Conservation (phyloP, 37 sponge, comb jelly and placozoan genomes). For the Petrosia ficiformis region DNA sequence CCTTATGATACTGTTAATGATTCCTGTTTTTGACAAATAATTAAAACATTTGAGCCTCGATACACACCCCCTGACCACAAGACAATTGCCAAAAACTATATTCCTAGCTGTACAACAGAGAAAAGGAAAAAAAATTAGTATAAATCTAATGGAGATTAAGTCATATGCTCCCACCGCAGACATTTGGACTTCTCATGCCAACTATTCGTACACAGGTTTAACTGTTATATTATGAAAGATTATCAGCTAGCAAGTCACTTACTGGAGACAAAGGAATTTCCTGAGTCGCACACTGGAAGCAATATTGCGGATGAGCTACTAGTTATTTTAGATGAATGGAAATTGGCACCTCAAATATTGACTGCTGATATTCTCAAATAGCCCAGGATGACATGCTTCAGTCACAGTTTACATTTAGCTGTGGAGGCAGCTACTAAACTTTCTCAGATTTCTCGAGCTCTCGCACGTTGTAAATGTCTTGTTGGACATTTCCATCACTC, state of each 20-base stretch:
- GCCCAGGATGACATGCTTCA: no score
- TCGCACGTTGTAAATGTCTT: no score
- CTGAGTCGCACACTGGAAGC: neutral
- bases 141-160: neutral
- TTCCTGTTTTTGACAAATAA: neutral
- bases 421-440: no score
- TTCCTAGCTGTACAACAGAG: neutral
- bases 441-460: no score
- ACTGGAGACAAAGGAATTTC: neutral
- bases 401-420: no score
- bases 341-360: neutral
- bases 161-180: conserved; percentile 2
- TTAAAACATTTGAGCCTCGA: conserved; percentile 3
- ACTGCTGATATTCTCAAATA: neutral
- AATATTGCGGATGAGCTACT: neutral
- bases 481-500: no score
- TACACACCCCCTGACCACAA: neutral
- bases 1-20: neutral
- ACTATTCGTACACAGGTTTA: neutral
- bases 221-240: neutral
- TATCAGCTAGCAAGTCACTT: neutral
- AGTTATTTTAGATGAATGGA: neutral
- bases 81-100: neutral
- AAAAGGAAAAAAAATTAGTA: neutral
- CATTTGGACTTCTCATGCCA: neutral